Evolutionary conservation across 2,888 invertebrate genomes (phyloP).

Genomic region (Suillia variegata): DNA sequence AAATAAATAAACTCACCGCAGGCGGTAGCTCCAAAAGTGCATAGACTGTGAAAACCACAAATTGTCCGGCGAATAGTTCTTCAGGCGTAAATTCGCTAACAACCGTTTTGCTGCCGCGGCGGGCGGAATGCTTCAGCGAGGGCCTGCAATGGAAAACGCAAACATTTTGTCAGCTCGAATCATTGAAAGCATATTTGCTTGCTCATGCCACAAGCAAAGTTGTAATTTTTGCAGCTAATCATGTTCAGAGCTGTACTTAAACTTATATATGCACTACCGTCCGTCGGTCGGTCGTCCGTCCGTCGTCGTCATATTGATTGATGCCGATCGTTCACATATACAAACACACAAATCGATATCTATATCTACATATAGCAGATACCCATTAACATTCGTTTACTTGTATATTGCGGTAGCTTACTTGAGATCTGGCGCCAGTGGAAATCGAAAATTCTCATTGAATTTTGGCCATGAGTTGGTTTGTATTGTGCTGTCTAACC

Average conservation of each 20-base stretch:
- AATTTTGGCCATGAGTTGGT: conserved; percentile 81
- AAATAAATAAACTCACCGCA: conserved; percentile 45
- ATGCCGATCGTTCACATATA: too few species aligned
- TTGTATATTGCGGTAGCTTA: too few species aligned
- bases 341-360: too few species aligned
- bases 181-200: conserved; percentile 9
- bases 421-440: conserved; percentile 64
- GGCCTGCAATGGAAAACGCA: conserved; percentile 33
- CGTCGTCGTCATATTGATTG: too few species aligned
- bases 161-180: background rate
- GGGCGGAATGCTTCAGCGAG: conserved; percentile 41
- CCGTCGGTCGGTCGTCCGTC: too few species aligned
- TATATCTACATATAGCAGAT: too few species aligned
- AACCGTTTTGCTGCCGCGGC: conserved; percentile 28
- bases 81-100: conserved; percentile 46
- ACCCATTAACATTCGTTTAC: too few species aligned
- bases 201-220: too few species aligned
- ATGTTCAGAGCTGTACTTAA: too few species aligned
- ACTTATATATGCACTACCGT: too few species aligned
- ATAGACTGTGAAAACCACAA: conserved; percentile 61
- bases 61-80: conserved; percentile 58
- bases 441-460: conserved; percentile 79
- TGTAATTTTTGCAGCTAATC: too few species aligned
- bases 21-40: conserved; percentile 59
- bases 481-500: conserved; percentile 75